These are phyloP conservation scores for Biston stratarius DNA, from an alignment of 2,888 invertebrate genomes.

Conservation along the genomic window DNA sequence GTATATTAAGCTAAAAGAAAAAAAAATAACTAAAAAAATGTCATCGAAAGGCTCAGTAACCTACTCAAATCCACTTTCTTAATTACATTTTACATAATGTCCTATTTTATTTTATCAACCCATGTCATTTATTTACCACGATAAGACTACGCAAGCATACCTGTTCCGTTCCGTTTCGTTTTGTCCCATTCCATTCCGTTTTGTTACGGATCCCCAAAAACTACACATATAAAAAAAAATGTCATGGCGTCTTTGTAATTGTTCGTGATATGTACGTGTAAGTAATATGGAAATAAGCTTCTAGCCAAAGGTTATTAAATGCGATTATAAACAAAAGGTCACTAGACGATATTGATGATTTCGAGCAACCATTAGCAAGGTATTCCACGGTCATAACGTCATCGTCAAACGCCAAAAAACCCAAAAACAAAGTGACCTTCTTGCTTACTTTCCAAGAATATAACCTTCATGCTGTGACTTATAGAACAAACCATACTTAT, in stretches of 20 bases:
- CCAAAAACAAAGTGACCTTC: constrained; percentile 30
- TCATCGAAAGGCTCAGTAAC: too few relatives aligned
- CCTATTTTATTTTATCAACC: too few relatives aligned
- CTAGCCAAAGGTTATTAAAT: constrained; percentile 15
- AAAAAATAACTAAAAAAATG: too few relatives aligned
- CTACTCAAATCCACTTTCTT: too few relatives aligned
- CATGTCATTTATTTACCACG: too few relatives aligned
- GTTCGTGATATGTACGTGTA: background rate
- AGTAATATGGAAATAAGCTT: constrained; percentile 5
- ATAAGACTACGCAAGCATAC: too few relatives aligned
- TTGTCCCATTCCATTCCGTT: too few relatives aligned
- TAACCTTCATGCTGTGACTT: constrained; percentile 31
- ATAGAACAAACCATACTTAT: constrained; percentile 24
- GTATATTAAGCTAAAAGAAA: too few relatives aligned
- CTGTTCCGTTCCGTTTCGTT: too few relatives aligned
- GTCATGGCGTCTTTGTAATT: background rate
- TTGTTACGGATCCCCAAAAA: too few relatives aligned
- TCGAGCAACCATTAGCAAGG: constrained; percentile 23
- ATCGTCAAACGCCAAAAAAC: constrained; percentile 25
- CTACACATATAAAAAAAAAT: too few relatives aligned
- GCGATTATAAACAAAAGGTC: constrained; percentile 26
- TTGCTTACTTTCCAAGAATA: constrained; percentile 33
- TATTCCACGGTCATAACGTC: constrained; percentile 27
- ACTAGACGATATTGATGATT: constrained; percentile 30
- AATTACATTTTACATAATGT: too few relatives aligned